Percentiles rank a stretch among this genome's conserved stretches.
phyloP scores from a whole-genome alignment of 2,888 invertebrate species.

The Epistrophe eligans region DNA sequence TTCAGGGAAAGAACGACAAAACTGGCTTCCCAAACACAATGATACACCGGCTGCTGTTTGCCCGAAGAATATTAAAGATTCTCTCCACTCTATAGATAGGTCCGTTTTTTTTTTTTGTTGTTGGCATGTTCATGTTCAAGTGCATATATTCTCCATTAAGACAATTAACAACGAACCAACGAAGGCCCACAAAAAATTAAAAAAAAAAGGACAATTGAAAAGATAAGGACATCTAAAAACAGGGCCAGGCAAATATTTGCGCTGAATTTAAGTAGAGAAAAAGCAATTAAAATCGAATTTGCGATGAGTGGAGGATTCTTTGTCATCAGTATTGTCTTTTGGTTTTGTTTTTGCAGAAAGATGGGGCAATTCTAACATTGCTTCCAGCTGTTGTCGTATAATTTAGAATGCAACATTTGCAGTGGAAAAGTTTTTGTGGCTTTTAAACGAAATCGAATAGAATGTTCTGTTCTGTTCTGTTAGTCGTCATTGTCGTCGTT shows the following conservation, averaged over 20 bases:
- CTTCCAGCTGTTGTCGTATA: conserved; percentile 21
- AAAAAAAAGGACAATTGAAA: neutral
- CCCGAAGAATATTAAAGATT: conserved; percentile 4
- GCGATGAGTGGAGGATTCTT: conserved; percentile 44
- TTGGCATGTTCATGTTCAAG: neutral
- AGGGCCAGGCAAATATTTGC: conserved; percentile 65
- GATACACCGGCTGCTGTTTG: neutral
- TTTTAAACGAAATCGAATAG: conserved; percentile 48
- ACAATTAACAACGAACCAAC: conserved; percentile 21
- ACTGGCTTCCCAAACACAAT: neutral
- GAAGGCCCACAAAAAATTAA: neutral
- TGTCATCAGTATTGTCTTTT: neutral
- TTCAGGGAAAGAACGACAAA: conserved; percentile 24
- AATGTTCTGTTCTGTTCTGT: neutral
- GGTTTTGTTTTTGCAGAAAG: neutral
- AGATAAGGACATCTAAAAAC: conserved; percentile 21
- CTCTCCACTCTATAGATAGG: neutral
- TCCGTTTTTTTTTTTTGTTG: neutral
- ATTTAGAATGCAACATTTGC: conserved; percentile 65
- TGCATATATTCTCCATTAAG: conserved; percentile 27
- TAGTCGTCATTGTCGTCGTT: neutral
- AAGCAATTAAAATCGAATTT: conserved; percentile 71
- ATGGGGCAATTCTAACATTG: neutral
- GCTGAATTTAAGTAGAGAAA: conserved; percentile 55
- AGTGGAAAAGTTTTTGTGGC: conserved; percentile 42